These are phyloP conservation scores for Pararge aegeria DNA, from an alignment of 1,140 invertebrate species.

Conservation along the genomic window DNA sequence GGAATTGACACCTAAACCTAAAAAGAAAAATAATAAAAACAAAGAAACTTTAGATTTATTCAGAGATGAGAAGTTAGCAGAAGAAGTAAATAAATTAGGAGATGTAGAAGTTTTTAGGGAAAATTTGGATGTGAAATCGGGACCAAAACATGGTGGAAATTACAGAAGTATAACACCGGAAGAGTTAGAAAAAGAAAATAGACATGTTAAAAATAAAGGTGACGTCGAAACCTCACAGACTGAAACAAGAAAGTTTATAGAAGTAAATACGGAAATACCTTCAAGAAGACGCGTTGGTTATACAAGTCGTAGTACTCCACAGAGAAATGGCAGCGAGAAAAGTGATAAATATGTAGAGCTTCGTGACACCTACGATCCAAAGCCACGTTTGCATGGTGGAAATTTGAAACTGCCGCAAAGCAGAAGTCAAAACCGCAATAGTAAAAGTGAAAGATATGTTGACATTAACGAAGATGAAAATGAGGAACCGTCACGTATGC, in stretches of 20 bases:
- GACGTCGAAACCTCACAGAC: slow-evolving; percentile 54
- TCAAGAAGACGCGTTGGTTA: slow-evolving; percentile 2
- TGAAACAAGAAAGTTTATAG: slow-evolving; percentile 46
- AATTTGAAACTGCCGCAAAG: slow-evolving; percentile 43
- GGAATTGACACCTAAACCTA: slow-evolving; percentile 49
- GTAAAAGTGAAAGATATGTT: slow-evolving; percentile 53
- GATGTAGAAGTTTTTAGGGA: slow-evolving; percentile 71
- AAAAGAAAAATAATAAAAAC: slow-evolving; percentile 48
- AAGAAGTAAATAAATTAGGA: slow-evolving; percentile 67
- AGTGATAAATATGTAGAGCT: slow-evolving; percentile 49
- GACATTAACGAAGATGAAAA: slow-evolving; percentile 48
- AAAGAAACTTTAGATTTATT: slow-evolving; percentile 58
- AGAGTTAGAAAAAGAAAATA: slow-evolving; percentile 21
- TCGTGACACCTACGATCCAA: slow-evolving; percentile 27
- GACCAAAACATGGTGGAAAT: slow-evolving; percentile 71
- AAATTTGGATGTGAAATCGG: slow-evolving; percentile 51
- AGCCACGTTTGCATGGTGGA: slow-evolving; percentile 42
- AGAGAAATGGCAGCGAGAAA: slow-evolving; percentile 1
- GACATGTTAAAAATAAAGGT: slow-evolving; percentile 20
- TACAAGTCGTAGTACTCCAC: not conserved
- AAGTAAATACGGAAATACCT: slow-evolving; percentile 32
- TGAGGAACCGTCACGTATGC: slow-evolving; percentile 32
- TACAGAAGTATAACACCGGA: slow-evolving; percentile 52
- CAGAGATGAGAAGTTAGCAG: slow-evolving; percentile 67
- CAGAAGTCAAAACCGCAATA: slow-evolving; percentile 22